Base-by-base conservation (phyloP, 2,113 vertebrate genomes). In the Cyanoliseus patagonus region DNA sequence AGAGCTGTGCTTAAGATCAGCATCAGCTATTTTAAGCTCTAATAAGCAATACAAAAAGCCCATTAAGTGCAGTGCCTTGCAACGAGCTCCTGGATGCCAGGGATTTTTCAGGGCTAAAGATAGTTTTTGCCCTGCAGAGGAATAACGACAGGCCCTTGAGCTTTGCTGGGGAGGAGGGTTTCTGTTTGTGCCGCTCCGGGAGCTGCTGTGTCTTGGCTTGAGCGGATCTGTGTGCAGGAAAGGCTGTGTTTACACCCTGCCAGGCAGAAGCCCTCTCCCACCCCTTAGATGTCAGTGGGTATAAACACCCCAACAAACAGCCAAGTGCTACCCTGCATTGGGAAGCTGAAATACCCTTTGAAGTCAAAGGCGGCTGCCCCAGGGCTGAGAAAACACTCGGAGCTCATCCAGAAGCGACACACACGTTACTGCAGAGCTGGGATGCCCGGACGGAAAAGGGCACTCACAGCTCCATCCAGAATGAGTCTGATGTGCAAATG, bases 221-320 rank as follows among this genome's bases (percentile, higher is more conserved):
- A 87, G 83, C 3, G 33, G 80, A 76, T 86, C 70, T 90, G 82
- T 75, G 73, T 93, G 94, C 3, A 82, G 92, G 52, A 79, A 57
- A 68, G 84, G 88, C 92, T 83, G 41, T 97, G 88, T 95, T 97
- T 95, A 97, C 70, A 92, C 82, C 44, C 72, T 95, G 94, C 86
- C 91, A 97, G 92, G 89, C 88, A 96, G 85, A 13, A 93, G 86
- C 83, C 92, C 94, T 95, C 93, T 90, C 92, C 70, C 88, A 93
- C 70, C 95, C 46, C 73, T 96, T 67, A 94, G 96, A 96, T 96
- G 93, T 88, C 1, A 28, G 86, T 1, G 19, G 84, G 24, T 87
- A 86, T 94, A 94, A 96, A 97, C 89, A 95, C 70, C 44, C 47
- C 91, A 76, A 70, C 81, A 82, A 90, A 68, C 59, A 92, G 88